Percentiles rank a stretch among this genome's conserved stretches.
These are phyloP conservation scores for Xenotilapia caudafasciata DNA, from an alignment of 2,113 vertebrate species.

Conservation along the genomic window DNA sequence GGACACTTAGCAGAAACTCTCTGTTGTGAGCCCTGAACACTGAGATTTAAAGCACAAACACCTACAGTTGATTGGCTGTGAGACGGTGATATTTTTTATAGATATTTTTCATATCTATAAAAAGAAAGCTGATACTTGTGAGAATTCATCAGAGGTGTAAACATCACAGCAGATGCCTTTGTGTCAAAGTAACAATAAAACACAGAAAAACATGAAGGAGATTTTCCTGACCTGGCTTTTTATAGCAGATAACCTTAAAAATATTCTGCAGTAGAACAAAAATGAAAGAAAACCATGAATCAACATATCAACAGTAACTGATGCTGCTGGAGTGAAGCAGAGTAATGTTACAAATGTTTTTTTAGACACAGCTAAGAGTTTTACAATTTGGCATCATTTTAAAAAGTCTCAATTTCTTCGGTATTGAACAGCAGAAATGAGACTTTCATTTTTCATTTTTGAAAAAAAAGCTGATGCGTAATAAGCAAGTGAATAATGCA, in stretches of 20 bases:
- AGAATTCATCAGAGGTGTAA: not conserved
- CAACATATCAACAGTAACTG: not conserved
- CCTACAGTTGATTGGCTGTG: not conserved
- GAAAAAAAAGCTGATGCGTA: not conserved
- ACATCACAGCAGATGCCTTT: not conserved
- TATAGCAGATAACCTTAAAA: not conserved
- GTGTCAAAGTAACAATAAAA: not conserved
- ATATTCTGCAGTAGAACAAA: not conserved
- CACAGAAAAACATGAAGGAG: not conserved
- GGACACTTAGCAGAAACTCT: not conserved
- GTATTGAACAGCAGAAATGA: not conserved
- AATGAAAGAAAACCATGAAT: not conserved
- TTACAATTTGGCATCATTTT: not conserved
- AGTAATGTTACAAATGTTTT: not conserved
- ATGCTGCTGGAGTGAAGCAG: not conserved
- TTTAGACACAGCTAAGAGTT: not conserved
- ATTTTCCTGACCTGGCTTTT: not conserved
- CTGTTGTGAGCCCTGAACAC: not conserved
- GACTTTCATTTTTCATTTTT: not conserved
- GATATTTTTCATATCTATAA: not conserved
- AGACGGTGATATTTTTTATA: not conserved
- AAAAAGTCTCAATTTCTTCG: not conserved
- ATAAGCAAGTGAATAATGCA: not conserved
- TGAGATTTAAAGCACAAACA: not conserved
- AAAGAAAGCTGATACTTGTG: not conserved